These are phyloP conservation scores for Cephus sareptanus DNA, from an alignment of 2,888 invertebrate species.

Conservation along the genomic window DNA sequence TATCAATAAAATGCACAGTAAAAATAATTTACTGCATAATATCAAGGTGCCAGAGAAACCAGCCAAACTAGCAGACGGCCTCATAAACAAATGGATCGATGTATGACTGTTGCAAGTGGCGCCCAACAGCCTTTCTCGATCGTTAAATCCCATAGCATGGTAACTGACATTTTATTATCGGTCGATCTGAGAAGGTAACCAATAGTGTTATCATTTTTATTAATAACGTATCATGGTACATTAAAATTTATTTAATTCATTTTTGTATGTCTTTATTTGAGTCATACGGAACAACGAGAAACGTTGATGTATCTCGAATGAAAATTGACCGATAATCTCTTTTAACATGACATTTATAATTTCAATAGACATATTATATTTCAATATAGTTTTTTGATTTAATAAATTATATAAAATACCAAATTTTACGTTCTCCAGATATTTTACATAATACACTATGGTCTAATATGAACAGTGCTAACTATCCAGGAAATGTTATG, in stretches of 20 bases:
- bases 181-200: neutral
- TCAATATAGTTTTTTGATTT: neutral
- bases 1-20: neutral
- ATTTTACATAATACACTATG: neutral
- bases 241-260: neutral
- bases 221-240: neutral
- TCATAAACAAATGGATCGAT: slow-evolving; percentile 54
- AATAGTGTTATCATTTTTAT: neutral
- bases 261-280: neutral
- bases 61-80: slow-evolving; percentile 43
- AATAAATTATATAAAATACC: neutral
- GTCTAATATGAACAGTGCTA: neutral
- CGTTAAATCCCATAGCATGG: neutral
- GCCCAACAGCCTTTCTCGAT: neutral
- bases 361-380: neutral
- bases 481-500: neutral
- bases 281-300: neutral
- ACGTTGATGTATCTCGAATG: neutral
- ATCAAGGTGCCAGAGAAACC: slow-evolving; percentile 1
- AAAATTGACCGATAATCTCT: neutral
- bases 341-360: neutral
- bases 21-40: slow-evolving; percentile 33
- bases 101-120: slow-evolving; percentile 2
- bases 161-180: neutral
- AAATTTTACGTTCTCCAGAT: neutral